A percentile compares a stretch with the other conserved stretches of the same genome.
Conservation (phyloP, 2,888 invertebrate genomes). For the Synergus gifuensis region DNA sequence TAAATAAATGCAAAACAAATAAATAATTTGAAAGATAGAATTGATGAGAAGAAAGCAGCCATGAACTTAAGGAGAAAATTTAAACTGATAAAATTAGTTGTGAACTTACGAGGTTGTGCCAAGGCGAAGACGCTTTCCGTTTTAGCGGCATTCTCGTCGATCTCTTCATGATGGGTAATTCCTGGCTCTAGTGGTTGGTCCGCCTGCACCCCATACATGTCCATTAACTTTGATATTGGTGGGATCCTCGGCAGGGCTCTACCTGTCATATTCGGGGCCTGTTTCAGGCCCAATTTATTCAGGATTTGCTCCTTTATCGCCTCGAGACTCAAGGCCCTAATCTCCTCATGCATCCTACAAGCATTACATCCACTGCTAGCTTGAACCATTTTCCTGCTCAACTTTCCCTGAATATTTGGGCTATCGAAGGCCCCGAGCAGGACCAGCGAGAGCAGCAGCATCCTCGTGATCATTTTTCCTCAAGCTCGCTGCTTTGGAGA, state of each 20-base stretch:
- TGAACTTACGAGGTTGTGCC: constrained; percentile 78
- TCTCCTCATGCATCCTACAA: constrained; percentile 80
- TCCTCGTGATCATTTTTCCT: constrained; percentile 71
- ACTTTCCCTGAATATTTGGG: constrained; percentile 61
- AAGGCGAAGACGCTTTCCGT: constrained; percentile 78
- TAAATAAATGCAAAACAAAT: neutral
- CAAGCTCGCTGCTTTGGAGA: constrained; percentile 58
- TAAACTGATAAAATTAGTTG: constrained; percentile 19
- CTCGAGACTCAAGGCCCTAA: constrained; percentile 80
- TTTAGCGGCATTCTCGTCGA: constrained; percentile 78
- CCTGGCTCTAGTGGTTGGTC: constrained; percentile 76
- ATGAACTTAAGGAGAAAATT: constrained; percentile 18
- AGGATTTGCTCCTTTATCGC: constrained; percentile 82
- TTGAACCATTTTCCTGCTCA: constrained; percentile 52
- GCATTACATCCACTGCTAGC: constrained; percentile 78
- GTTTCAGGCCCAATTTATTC: constrained; percentile 80
- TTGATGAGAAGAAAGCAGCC: constrained; percentile 4
- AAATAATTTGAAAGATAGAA: neutral
- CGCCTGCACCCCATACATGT: constrained; percentile 78
- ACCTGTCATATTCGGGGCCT: constrained; percentile 82
- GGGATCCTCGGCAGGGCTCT: constrained; percentile 80
- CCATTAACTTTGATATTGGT: constrained; percentile 77
- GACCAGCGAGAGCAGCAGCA: constrained; percentile 67
- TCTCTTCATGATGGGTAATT: constrained; percentile 76
- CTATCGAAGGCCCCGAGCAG: constrained; percentile 72